A percentile compares a stretch with the other conserved stretches of the same genome.
Conservation (phyloP, 2,797 vertebrate species). For the Orestias chungarensis region DNA sequence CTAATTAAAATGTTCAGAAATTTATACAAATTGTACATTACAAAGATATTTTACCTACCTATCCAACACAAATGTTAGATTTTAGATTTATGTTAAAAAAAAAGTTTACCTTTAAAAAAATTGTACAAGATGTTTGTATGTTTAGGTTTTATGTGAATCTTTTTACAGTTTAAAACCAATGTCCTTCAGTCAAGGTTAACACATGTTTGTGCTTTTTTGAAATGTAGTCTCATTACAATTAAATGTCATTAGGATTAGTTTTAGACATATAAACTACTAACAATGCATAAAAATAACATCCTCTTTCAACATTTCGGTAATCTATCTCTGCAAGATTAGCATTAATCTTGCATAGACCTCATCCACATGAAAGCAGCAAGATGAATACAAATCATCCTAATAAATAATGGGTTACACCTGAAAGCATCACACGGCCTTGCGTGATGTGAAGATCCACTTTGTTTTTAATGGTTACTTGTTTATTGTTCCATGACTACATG, state of each 20-base stretch:
- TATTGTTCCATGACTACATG: conserved; percentile 43
- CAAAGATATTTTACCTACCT: no score
- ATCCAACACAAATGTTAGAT: no score
- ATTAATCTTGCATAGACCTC: conserved; percentile 58
- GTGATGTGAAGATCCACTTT: conserved; percentile 17
- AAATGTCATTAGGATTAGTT: not conserved
- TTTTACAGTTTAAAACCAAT: not conserved
- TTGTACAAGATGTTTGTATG: no score
- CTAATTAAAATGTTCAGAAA: no score
- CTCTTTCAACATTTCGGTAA: conserved; percentile 32
- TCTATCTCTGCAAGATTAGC: conserved; percentile 45
- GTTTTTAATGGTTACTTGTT: conserved; percentile 51
- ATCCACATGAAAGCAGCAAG: conserved; percentile 37
- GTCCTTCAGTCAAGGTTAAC: not conserved
- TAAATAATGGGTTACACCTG: conserved; percentile 48
- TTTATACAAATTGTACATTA: no score
- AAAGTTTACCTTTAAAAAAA: no score
- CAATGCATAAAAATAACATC: conserved; percentile 3
- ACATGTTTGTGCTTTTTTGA: not conserved
- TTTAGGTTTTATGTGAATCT: no score
- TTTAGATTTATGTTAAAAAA: no score
- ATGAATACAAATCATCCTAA: conserved; percentile 53
- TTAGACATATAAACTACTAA: not conserved
- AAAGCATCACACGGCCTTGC: conserved; percentile 32
- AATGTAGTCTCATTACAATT: not conserved